These are phyloP conservation scores for Vidua chalybeata DNA, from an alignment of 2,113 vertebrate species.

Conservation along the genomic window DNA sequence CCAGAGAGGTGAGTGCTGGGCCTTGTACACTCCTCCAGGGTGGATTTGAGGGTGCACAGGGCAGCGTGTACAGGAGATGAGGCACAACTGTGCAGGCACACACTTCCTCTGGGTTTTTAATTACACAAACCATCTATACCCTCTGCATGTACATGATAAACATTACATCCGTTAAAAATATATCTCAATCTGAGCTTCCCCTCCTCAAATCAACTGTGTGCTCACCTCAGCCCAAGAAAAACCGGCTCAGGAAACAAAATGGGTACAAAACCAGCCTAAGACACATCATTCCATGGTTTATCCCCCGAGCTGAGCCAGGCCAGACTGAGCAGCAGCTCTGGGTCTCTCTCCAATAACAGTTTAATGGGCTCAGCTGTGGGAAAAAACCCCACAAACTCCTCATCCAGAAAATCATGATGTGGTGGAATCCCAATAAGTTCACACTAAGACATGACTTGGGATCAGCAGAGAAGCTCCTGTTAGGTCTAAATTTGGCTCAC, in stretches of 20 bases:
- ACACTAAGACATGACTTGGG: background rate
- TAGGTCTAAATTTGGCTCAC: background rate
- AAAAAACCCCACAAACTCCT: background rate
- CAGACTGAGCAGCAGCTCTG: background rate
- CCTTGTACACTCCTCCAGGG: rapidly evolving
- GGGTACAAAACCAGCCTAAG: background rate
- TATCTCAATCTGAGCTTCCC: background rate
- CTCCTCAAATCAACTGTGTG: rapidly evolving
- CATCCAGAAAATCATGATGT: background rate
- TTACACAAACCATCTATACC: background rate
- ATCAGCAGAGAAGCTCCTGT: background rate
- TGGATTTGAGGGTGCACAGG: background rate
- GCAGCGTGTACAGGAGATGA: background rate
- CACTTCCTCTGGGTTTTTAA: background rate
- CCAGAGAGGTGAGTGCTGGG: rapidly evolving
- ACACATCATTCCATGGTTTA: rapidly evolving
- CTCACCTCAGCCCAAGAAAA: background rate
- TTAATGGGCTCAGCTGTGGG: rapidly evolving
- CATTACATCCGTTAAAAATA: background rate
- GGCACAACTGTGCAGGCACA: background rate
- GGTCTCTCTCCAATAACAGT: background rate
- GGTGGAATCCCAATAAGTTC: background rate
- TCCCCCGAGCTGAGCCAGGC: rapidly evolving
- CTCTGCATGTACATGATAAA: background rate
- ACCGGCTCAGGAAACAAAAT: background rate